Conservation (phyloP, 2,888 invertebrate genomes). For the Neuroscelio doddi region DNA sequence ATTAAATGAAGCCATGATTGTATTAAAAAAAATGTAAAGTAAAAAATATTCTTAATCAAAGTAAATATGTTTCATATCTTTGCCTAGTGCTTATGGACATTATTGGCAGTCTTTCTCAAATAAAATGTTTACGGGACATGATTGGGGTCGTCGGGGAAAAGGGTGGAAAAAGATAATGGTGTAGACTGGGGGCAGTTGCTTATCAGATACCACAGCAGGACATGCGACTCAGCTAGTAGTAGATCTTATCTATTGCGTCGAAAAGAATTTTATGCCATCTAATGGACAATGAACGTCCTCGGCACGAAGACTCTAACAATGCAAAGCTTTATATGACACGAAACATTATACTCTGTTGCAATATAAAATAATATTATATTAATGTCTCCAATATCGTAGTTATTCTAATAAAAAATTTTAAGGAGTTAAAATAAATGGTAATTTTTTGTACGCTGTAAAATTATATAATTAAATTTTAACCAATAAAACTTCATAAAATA, state of each 20-base stretch:
- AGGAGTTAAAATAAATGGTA: too few relatives aligned
- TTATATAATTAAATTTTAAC: too few relatives aligned
- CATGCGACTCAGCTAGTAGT: slow-evolving; percentile 67
- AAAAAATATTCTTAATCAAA: too few relatives aligned
- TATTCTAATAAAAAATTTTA: too few relatives aligned
- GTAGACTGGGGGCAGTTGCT: slow-evolving; percentile 55
- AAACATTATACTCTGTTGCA: slow-evolving; percentile 12
- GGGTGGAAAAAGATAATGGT: slow-evolving; percentile 50
- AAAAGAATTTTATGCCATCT: slow-evolving; percentile 70
- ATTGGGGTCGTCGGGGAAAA: slow-evolving; percentile 63
- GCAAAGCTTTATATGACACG: slow-evolving; percentile 27
- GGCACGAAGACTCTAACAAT: slow-evolving; percentile 40
- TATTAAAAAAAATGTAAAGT: too few relatives aligned
- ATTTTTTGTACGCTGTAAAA: too few relatives aligned
- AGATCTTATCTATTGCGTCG: slow-evolving; percentile 67
- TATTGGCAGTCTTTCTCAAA: slow-evolving; percentile 60
- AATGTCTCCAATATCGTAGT: too few relatives aligned
- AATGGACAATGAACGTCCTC: slow-evolving; percentile 61
- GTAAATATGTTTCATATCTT: slow-evolving; percentile 31
- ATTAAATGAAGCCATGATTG: too few relatives aligned
- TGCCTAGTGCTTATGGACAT: slow-evolving; percentile 35
- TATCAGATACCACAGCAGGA: slow-evolving; percentile 69
- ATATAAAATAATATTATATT: slow-evolving; percentile 5
- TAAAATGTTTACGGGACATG: slow-evolving; percentile 54
- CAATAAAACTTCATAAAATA: too few relatives aligned